Base-by-base conservation (phyloP, 2,888 invertebrate genomes). In the Eulithis testata region DNA sequence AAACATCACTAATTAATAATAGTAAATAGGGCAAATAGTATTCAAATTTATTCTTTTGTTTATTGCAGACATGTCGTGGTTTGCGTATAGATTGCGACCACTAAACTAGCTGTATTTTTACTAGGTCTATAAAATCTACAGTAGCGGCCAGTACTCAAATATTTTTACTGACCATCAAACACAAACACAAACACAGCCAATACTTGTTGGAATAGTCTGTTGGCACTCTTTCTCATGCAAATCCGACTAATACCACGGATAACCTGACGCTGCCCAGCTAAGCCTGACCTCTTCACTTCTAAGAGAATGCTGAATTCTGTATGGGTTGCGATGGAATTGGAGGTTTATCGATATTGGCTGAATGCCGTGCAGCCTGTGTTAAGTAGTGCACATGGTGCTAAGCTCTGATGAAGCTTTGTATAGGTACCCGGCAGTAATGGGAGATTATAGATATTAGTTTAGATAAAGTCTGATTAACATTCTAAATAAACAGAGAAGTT, bases 201-300 rank as follows among this genome's bases (percentile, higher is more conserved):
- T 73, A 70, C 73, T 73, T 73, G 74, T 69, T 73, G 74, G 73
- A 79, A 78, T 79, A 78, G 73, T 68, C 73, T 70, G 74, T 73
- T 76, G 72, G 73, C 73, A 71, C 79, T 79, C 81, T 84, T 83
- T 83, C 76, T 79, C 73, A 84, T 83, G 83, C 81, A 82, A 84
- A 84, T 84, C 66, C 67, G 64, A 65, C 73, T 73, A 76, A 76
- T 76, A 77, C 75, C 69, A 65, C 71, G 71, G 71, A 76, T 77
- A 76, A 66, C 64, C 58, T 63, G 59, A 44, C 47, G 60, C 40
- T 67, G 65, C 49, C 80, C 75, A 77, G 36, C 59, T 21, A 69
- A 70, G 61, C 40, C 49, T 69, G 80, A 75, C 37, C 79, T 66
- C 44, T 65, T 61, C 60, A 66, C 65, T 76, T 69, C 66, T 69